Conservation (phyloP, 2,797 vertebrate species). For the Crypturellus tataupa region DNA sequence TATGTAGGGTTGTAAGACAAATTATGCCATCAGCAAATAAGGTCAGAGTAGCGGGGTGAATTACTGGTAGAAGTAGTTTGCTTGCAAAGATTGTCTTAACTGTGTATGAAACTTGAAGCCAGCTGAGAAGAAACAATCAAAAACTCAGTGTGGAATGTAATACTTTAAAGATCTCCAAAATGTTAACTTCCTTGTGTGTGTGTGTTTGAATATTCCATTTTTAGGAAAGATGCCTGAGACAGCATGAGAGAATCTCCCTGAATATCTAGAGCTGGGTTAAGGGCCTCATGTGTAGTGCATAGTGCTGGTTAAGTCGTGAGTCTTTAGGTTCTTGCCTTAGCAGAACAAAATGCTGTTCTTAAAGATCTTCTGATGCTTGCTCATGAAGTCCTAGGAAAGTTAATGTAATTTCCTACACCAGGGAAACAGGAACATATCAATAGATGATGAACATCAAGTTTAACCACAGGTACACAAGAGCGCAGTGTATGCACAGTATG, state of each 20-base stretch:
- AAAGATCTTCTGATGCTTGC: background rate
- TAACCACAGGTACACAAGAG: background rate
- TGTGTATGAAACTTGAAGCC: conserved; percentile 60
- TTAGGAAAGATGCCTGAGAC: background rate
- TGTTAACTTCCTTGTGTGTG: background rate
- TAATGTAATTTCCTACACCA: background rate
- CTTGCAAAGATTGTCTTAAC: conserved; percentile 56
- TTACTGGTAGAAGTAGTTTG: conserved; percentile 62
- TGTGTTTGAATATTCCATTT: background rate
- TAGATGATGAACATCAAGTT: background rate
- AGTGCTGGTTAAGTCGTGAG: background rate
- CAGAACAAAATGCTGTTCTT: background rate
- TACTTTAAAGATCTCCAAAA: conserved; percentile 32
- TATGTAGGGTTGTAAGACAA: conserved; percentile 81
- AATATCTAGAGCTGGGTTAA: background rate
- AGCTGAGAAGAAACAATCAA: conserved; percentile 37
- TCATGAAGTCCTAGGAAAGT: background rate
- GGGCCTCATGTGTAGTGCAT: background rate
- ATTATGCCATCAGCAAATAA: conserved; percentile 83
- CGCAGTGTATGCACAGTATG: background rate
- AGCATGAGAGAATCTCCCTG: background rate
- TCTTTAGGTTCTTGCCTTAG: background rate
- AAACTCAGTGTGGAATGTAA: background rate
- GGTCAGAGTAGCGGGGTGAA: conserved; percentile 73
- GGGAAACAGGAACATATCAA: background rate